phyloP scores from a whole-genome alignment of 64 coral and sea anemone genomes.

The Porites australiensis region DNA sequence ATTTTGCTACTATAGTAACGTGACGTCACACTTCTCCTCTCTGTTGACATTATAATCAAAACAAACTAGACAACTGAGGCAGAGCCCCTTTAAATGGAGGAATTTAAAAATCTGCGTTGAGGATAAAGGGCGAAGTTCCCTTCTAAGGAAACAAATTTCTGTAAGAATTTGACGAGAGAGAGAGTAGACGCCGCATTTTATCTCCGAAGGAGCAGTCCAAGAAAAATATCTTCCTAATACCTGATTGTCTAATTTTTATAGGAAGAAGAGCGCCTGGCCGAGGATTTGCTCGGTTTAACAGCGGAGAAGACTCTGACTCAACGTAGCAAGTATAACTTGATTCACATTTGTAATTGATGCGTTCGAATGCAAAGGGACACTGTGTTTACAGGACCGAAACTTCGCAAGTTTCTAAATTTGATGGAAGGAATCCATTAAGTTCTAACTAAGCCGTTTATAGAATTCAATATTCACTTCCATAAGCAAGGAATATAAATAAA shows the following conservation, averaged over 20 bases:
- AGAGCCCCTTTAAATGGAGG: background rate
- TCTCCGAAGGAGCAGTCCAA: too few relatives aligned
- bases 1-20: too few relatives aligned
- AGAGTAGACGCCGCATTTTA: too few relatives aligned
- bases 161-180: too few relatives aligned
- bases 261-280: background rate
- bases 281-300: conserved; percentile 22
- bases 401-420: too few relatives aligned
- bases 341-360: too few relatives aligned
- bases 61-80: too few relatives aligned
- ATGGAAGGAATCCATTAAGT: background rate
- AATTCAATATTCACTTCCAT: background rate
- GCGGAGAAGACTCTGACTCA: conserved; percentile 45
- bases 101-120: background rate
- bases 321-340: background rate
- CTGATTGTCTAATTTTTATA: background rate
- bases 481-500: background rate
- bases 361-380: too few relatives aligned
- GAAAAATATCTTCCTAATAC: background rate
- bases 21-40: too few relatives aligned
- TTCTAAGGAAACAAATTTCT: too few relatives aligned
- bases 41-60: too few relatives aligned
- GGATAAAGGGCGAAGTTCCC: background rate
- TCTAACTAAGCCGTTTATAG: background rate
- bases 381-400: too few relatives aligned